A percentile compares a stretch with the other conserved stretches of the same genome.
These are phyloP conservation scores for Nothocercus julius DNA, from an alignment of 2,113 vertebrate species.

Conservation along the genomic window DNA sequence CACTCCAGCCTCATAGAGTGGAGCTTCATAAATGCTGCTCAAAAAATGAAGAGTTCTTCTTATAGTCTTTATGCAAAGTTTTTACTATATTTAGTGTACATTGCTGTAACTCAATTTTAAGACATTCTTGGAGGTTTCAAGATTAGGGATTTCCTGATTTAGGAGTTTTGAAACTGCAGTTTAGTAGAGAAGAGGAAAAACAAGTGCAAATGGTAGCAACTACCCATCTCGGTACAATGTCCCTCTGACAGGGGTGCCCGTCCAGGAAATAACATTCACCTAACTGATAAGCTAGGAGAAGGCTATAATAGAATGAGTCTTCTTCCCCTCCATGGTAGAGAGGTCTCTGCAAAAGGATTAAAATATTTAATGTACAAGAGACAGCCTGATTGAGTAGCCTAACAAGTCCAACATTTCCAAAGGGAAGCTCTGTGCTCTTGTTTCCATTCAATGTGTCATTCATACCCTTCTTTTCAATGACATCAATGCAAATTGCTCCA, in stretches of 20 bases:
- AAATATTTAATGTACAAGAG: not conserved
- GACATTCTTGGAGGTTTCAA: not conserved
- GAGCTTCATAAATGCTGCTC: not conserved
- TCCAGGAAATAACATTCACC: not conserved
- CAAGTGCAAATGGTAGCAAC: not conserved
- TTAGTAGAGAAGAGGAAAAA: not conserved
- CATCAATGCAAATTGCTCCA: not conserved
- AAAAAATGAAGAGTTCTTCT: not conserved
- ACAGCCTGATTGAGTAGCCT: not conserved
- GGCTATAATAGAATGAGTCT: not conserved
- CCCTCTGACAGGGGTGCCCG: not conserved
- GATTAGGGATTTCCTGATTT: not conserved
- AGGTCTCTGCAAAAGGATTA: not conserved
- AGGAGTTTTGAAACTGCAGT: not conserved
- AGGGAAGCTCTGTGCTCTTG: not conserved
- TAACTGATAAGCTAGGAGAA: not conserved
- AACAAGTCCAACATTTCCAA: constrained; percentile 22
- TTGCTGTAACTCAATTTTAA: not conserved
- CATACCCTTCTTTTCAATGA: not conserved
- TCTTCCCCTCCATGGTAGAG: not conserved
- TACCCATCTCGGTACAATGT: not conserved
- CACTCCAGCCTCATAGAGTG: not conserved
- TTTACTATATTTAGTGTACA: not conserved
- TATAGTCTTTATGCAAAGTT: not conserved
- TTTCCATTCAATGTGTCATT: not conserved